phyloP scores from a whole-genome alignment of 2,113 vertebrate genomes.

The Callionymus lyra region DNA sequence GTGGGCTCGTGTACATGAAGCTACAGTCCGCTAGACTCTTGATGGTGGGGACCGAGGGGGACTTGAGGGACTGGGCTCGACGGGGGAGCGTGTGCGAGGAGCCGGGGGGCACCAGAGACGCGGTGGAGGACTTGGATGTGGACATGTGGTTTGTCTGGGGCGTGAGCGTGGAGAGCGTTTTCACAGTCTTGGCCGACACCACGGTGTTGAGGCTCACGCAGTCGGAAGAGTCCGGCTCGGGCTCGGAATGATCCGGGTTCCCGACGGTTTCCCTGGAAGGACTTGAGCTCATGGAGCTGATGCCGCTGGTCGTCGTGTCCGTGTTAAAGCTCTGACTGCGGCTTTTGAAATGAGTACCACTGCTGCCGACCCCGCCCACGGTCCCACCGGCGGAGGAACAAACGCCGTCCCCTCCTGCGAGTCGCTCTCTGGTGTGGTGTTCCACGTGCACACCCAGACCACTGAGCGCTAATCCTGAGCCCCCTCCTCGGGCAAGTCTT shows the following conservation, averaged over 20 bases:
- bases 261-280: constrained; percentile 90
- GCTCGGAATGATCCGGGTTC: constrained; percentile 75
- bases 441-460: constrained; percentile 30
- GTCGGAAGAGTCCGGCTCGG: constrained; percentile 79
- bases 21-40: constrained; percentile 93
- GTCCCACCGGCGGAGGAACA: constrained; percentile 72
- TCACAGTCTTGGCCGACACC: constrained; percentile 89
- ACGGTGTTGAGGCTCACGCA: constrained; percentile 95
- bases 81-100: constrained; percentile 94
- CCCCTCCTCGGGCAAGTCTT: constrained; percentile 61
- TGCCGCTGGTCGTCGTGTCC: constrained; percentile 96
- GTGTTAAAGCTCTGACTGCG: constrained; percentile 98
- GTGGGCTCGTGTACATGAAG: constrained; percentile 93
- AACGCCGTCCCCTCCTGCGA: constrained; percentile 80
- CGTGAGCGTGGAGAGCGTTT: constrained; percentile 76
- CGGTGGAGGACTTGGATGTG: constrained; percentile 83
- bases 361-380: constrained; percentile 68
- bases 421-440: constrained; percentile 79
- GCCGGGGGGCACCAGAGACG: constrained; percentile 84
- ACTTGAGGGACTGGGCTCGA: constrained; percentile 92
- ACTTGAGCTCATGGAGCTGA: constrained; percentile 98
- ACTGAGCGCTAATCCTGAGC: constrained; percentile 60
- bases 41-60: constrained; percentile 85
- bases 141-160: constrained; percentile 82
- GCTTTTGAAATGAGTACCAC: constrained; percentile 87